These are phyloP conservation scores for Anoplolepis gracilipes DNA, from an alignment of 1,140 invertebrate genomes.

Conservation along the genomic window DNA sequence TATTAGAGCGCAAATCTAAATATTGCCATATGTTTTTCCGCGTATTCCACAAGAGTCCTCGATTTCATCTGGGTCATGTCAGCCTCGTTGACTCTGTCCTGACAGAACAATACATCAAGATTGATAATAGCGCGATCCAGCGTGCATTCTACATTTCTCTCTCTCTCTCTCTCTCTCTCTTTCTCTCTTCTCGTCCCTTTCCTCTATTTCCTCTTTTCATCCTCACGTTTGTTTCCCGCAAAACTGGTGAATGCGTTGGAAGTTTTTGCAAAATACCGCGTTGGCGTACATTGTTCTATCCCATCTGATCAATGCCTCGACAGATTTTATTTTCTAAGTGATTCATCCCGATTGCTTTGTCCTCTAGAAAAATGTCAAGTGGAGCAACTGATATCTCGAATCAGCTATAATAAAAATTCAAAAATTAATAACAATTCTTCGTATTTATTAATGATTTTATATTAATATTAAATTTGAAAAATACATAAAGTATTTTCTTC, in stretches of 20 bases:
- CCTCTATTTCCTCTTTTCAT: constrained; percentile 32
- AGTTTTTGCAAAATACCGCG: constrained; percentile 50
- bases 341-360: constrained; percentile 51
- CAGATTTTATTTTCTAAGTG: constrained; percentile 51
- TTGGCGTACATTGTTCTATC: constrained; percentile 53
- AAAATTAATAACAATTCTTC: background rate
- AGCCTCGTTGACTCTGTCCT: constrained; percentile 69
- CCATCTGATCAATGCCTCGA: constrained; percentile 54
- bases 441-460: background rate
- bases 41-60: constrained; percentile 70
- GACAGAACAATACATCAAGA: constrained; percentile 74
- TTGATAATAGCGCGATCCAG: constrained; percentile 72
- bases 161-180: constrained; percentile 29
- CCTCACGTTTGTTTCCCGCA: constrained; percentile 62
- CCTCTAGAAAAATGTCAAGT: constrained; percentile 53
- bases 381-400: background rate
- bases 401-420: background rate
- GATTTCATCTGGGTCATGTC: constrained; percentile 78
- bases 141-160: constrained; percentile 61
- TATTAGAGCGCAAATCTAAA: constrained; percentile 28
- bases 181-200: constrained; percentile 10
- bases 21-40: constrained; percentile 51
- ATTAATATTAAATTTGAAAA: background rate
- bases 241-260: constrained; percentile 61
- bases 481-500: background rate